Evolutionary conservation across 2,888 invertebrate species (phyloP), one percentile per base, ranked within the genome.

Genomic region (Notocelia uddmanniana): DNA sequence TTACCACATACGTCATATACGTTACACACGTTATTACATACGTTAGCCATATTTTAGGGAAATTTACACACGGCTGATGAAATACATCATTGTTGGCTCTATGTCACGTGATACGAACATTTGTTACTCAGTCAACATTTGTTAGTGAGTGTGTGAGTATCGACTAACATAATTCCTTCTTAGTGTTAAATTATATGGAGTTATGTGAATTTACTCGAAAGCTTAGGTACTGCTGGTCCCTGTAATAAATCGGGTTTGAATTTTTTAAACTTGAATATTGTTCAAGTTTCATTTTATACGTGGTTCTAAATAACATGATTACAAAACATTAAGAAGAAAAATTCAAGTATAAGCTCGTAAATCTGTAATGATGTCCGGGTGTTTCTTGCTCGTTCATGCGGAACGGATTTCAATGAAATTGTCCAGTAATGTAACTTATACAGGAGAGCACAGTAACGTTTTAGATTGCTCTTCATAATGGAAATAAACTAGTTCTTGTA

Each of bases 81-180:
- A 66, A 54, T 45, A 23, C 21, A 21, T n/a, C 31, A 54, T 23
- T 41, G 50, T 64, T 50, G 13, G 21, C 18, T 50, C 66, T 26
- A 45, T 71, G 66, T 60, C 45, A 71, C 45, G 54, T 66, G 66
- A 71, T 71, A 67, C 34, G 19, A 11, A 54, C 13, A 18, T 57
- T 18, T 11, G n/a, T 26, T 21, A 3, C 34, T 54, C 11, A 11
- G 11, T 57, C 26, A 19, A 69, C 19, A 15, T 26, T 21, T 21
- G 9, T n/a, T n/a, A n/a, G n/a, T n/a, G n/a, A n/a, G n/a, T n/a
- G n/a, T 37, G 52, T 52, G 15, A 54, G 26, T 54, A 26, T n/a
- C n/a, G n/a, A 23, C 26, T 23, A 5, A 19, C 52, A 52, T 54
- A 64, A 21, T 34, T 34, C 10, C 50, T 18, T n/a, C 23, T n/a